Evolutionary conservation across 2,888 invertebrate genomes (phyloP), one percentile per base, ranked within the genome.

Genomic region (Drosophila trichaetosa): DNA sequence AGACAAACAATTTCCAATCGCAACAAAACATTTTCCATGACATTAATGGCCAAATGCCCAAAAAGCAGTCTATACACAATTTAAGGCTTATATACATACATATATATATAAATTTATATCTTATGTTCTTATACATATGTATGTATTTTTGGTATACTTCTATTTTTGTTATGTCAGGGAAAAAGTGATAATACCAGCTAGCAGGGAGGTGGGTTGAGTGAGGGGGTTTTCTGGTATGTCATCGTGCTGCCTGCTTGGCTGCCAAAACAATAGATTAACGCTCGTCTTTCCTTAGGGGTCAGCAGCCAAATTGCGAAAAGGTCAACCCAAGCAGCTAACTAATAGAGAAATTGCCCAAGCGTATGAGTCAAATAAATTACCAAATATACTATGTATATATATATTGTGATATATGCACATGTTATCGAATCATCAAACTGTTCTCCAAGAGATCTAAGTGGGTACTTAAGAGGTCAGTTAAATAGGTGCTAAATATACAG

Each of bases 1-100:
- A 78, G 73, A 73, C 82, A 87, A 85, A 86, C 85, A 87, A 86
- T 82, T 84, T 86, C 86, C 88, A 86, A 85, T 88, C 86, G 86
- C 77, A 69, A 75, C 83, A 77, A 86, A 86, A 79, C 78, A 86
- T 87, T 88, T 86, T 67, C 76, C 76, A 70, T 73, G 87, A 79
- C 87, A 88, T 87, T 88, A 87, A 87, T 88, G 78, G 79, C 79
- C 71, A 71, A 76, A 59, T 76, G 69, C 36, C 48, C 69, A 69
- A 74, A 59, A 51, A 53, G n/a, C 31, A 49, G 48, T 70, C 59
- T 29, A 68, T 51, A 60, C 8, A 70, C 69, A 69, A 65, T 69
- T 73, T 76, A 76, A 58, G 73, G 33, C 59, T 24, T 13, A 76
- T 34, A 67, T 34, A 76, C 38, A 67, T 34, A 76, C 42, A 67